phyloP scores from a whole-genome alignment of 2,797 vertebrate species.

The Amblyopsis hoosieri region DNA sequence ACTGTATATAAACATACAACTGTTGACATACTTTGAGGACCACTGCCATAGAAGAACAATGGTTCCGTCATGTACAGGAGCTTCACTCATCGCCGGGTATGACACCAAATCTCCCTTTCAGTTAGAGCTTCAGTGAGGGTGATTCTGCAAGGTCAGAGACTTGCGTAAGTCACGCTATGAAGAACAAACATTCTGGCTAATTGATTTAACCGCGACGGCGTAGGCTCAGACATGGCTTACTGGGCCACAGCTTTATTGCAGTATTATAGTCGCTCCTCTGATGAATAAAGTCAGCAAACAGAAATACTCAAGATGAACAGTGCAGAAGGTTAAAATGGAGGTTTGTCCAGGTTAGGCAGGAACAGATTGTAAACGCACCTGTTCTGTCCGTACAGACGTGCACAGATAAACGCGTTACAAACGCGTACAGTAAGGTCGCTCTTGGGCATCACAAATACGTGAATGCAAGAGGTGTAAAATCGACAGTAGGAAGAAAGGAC shows the following conservation, averaged over 20 bases:
- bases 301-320: too few species aligned
- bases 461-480: background rate
- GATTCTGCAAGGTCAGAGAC: conserved; percentile 50
- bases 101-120: conserved; percentile 14
- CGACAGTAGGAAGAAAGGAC: background rate
- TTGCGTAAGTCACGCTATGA: conserved; percentile 31
- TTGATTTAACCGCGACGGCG: conserved; percentile 46
- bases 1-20: too few species aligned
- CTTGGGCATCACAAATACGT: too few species aligned
- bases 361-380: too few species aligned
- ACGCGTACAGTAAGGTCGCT: background rate
- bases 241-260: conserved; percentile 34
- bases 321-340: too few species aligned
- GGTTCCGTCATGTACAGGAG: too few species aligned
- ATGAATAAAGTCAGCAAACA: conserved; percentile 14
- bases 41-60: too few species aligned
- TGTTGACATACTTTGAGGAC: too few species aligned
- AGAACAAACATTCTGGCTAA: conserved; percentile 52
- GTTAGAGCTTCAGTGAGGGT: conserved; percentile 32
- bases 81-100: too few species aligned
- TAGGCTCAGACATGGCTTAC: conserved; percentile 37
- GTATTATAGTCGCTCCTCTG: conserved; percentile 11
- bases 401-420: background rate
- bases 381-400: background rate
- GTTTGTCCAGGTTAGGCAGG: too few species aligned